A percentile compares a stretch with the other conserved stretches of the same genome.
Conservation (phyloP, 2,113 vertebrate species). For the Callocephalon fimbriatum region DNA sequence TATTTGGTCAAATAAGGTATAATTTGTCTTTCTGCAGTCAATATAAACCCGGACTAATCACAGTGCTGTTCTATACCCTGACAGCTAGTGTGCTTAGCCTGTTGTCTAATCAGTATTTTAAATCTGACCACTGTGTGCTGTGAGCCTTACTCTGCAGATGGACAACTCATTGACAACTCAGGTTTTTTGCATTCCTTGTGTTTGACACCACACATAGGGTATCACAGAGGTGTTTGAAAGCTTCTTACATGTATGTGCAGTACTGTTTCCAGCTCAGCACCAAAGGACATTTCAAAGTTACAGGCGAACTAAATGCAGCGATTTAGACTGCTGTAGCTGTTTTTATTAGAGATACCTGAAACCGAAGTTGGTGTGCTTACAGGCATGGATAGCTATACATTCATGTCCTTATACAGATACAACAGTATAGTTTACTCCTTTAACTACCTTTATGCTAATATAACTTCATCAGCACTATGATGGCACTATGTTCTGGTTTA, state of each 20-base stretch:
- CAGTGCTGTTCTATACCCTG: too few species aligned
- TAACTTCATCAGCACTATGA: background rate
- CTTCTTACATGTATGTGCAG: background rate
- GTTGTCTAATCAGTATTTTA: background rate
- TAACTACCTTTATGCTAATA: background rate
- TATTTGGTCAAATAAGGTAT: too few species aligned
- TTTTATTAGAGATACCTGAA: background rate
- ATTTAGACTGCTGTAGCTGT: background rate
- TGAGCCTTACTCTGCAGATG: background rate
- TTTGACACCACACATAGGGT: background rate
- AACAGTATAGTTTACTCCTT: background rate
- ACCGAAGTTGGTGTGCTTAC: background rate
- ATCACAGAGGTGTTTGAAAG: background rate
- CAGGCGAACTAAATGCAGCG: background rate
- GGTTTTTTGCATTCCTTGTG: background rate
- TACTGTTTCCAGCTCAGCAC: background rate
- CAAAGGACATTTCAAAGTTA: background rate
- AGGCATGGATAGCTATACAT: background rate
- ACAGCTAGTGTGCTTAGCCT: background rate
- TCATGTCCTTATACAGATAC: background rate
- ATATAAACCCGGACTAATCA: too few species aligned
- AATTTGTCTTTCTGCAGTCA: too few species aligned
- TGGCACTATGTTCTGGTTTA: background rate
- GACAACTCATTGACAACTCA: background rate
- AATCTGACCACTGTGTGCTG: background rate